These are phyloP conservation scores for Ctenopoma kingsleyae DNA, from an alignment of 2,797 vertebrate species.

Conservation along the genomic window DNA sequence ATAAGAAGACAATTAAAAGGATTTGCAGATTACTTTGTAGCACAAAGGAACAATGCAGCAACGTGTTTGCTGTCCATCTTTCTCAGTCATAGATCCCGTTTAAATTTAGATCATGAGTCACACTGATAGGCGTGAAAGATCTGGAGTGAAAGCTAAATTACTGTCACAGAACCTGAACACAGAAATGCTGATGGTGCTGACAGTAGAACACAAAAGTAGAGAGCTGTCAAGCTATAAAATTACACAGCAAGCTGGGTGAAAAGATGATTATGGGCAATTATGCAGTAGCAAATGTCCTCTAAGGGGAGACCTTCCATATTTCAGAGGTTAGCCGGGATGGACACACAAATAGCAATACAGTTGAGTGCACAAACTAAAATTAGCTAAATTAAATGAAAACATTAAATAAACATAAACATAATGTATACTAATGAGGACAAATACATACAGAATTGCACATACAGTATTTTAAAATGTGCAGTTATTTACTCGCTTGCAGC, in stretches of 20 bases:
- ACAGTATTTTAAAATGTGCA: not conserved
- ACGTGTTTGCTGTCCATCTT: slow-evolving; percentile 29
- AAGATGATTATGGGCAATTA: slow-evolving; percentile 80
- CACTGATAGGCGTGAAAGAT: slow-evolving; percentile 57
- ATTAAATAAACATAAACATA: too few relatives aligned
- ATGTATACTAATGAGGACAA: too few relatives aligned
- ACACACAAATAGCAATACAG: slow-evolving; percentile 34
- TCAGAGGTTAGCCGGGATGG: slow-evolving; percentile 48
- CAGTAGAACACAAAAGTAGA: slow-evolving; percentile 70
- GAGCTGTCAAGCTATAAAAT: slow-evolving; percentile 75
- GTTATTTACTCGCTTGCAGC: not conserved
- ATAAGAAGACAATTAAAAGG: not conserved
- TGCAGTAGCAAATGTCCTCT: slow-evolving; percentile 59
- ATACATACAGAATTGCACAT: not conserved
- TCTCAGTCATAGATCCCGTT: slow-evolving; percentile 37
- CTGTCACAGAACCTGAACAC: slow-evolving; percentile 62
- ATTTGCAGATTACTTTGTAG: not conserved
- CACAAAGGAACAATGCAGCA: not conserved
- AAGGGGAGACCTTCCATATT: slow-evolving; percentile 60
- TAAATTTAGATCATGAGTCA: slow-evolving; percentile 68
- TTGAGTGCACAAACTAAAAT: not conserved
- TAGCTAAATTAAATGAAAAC: not conserved
- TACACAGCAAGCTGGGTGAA: slow-evolving; percentile 68
- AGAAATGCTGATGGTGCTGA: slow-evolving; percentile 74
- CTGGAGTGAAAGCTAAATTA: slow-evolving; percentile 73